Percentiles rank a stretch among this genome's conserved stretches.
These are phyloP conservation scores for Conistra vaccinii DNA, from an alignment of 2,888 invertebrate species.

Conservation along the genomic window DNA sequence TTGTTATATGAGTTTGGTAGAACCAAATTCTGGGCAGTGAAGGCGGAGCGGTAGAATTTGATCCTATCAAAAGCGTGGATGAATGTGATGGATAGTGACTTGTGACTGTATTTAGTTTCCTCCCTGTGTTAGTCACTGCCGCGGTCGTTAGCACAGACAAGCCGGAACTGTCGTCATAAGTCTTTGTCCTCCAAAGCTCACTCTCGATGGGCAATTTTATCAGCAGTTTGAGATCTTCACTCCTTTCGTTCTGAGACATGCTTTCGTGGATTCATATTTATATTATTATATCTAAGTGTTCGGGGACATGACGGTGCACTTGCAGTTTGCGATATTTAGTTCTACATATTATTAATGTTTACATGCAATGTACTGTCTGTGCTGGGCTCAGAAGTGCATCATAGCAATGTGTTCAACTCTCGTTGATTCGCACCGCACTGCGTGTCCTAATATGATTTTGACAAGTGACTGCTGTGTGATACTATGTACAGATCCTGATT, in stretches of 20 bases:
- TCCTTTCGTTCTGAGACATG: conserved; percentile 89
- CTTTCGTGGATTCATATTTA: conserved; percentile 86
- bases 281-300: conserved; percentile 84
- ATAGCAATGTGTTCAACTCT: conserved; percentile 82
- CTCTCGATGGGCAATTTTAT: conserved; percentile 79
- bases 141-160: conserved; percentile 88
- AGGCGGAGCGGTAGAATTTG: conserved; percentile 71
- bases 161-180: conserved; percentile 87
- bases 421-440: conserved; percentile 72
- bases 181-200: conserved; percentile 86
- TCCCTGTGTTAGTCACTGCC: conserved; percentile 85
- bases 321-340: conserved; percentile 86
- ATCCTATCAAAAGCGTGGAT: conserved; percentile 82
- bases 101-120: conserved; percentile 81
- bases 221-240: conserved; percentile 83
- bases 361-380: conserved; percentile 88
- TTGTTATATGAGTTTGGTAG: conserved; percentile 74
- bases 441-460: conserved; percentile 63
- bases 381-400: conserved; percentile 89
- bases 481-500: conserved; percentile 67
- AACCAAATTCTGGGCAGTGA: conserved; percentile 72
- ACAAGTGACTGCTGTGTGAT: conserved; percentile 63
- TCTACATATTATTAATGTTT: conserved; percentile 83
- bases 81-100: conserved; percentile 82
- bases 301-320: conserved; percentile 86